Evolutionary conservation across 2,888 invertebrate genomes (phyloP), one percentile per base, ranked within the genome.

Genomic region (Plagodis pulveraria): DNA sequence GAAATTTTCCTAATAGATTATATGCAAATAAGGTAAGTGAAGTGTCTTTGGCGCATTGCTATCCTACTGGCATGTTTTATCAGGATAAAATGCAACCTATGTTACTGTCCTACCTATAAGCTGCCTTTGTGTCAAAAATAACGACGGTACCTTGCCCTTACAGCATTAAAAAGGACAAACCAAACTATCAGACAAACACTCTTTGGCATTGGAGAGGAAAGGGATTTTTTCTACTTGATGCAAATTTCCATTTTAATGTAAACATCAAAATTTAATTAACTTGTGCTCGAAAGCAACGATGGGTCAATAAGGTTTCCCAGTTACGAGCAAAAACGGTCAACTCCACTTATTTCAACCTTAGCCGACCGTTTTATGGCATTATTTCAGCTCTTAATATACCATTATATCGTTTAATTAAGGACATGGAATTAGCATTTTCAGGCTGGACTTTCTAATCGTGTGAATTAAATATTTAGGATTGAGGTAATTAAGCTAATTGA

Each of bases 181-280:
- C 4, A 1, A 22, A 22, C 22, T 22, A 2, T 22, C n/a, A n/a
- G n/a, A n/a, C n/a, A n/a, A n/a, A n/a, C n/a, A n/a, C n/a, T n/a
- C n/a, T n/a, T n/a, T n/a, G n/a, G 22, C 22, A 22, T 22, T 22
- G 22, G 22, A 2, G 22, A 22, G 22, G 22, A 4, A 2, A 22
- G 22, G 22, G 22, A 22, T 22, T 22, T 22, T 22, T 22, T 4
- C 22, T 2, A 77, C 72, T 73, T 74, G 75, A 83, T 83, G 80
- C 80, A 80, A 86, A 84, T 84, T 80, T 81, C 76, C 78, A 84
- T 86, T 86, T 79, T 87, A 84, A 86, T 86, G 76, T 84, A 83
- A 84, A 79, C 83, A 85, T 74, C 75, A 81, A 82, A 88, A 85
- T 87, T 89, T 89, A 89, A 87, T 81, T 81, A 80, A 74, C 77